Base-by-base conservation (phyloP, 1,140 invertebrate species). In the Neoseiulus cucumeris region DNA sequence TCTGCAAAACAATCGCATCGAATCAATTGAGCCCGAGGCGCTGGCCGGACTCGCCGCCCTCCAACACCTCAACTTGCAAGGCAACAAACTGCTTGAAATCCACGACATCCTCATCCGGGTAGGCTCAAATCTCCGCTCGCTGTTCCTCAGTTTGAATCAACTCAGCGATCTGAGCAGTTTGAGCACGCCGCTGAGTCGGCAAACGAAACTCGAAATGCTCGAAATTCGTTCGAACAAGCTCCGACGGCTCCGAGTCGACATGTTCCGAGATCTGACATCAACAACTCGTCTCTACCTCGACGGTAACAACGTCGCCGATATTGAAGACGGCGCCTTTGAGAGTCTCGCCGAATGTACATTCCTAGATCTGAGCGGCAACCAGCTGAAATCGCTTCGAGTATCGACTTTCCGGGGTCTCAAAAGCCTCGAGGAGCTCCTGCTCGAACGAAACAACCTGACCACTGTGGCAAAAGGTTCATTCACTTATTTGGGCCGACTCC, bases 61-160 rank as follows among this genome's bases (percentile, higher is more conserved):
- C n/a, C 86, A 91, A 70, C 86, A 91, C 71, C 82, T 92, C 44
- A 90, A 91, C 78, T 77, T 92, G 20, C 87, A 90, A 72, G 84
- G 85, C 14, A 92, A 93, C 75, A 77, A 81, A 33, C 74, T 93
- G 30, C 79, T 82, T 0, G 80, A 82, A 42, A 75, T 92, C 1
- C 86, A 84, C n/a, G 86, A 90, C 72, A 82, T 89, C 25, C 87
- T 91, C 70, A 82, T 70, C 41, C 68, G 69, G 17, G 72, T 71
- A 64, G 81, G 84, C 28, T 82, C 84, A 1, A 86, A 85, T 1
- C 77, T 91, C 55, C 82, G 89, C 22, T 88, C 87, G 0, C 85
- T 95, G 64, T 87, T 91, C 73, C 75, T 94, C 7, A 86, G 87
- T 72, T 82, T 83, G 64, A 95, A 94, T 75, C 82, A 82, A 69